Conservation (phyloP, 2,113 vertebrate genomes). For the Python bivittatus region DNA sequence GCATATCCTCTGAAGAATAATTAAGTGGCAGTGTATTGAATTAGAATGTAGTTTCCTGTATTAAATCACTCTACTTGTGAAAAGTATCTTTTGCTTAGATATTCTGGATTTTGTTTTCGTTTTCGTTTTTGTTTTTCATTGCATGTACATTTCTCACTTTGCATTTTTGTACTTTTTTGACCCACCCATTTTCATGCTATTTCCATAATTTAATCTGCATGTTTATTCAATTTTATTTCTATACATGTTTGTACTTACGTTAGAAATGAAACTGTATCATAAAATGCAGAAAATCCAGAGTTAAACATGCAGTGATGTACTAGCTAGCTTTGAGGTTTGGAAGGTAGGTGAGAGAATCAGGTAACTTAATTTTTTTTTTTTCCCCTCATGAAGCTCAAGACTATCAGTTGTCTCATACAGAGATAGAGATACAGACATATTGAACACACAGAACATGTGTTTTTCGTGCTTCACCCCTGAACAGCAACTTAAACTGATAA, state of each 20-base stretch:
- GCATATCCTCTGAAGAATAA: too few species aligned
- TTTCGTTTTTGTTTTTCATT: neutral
- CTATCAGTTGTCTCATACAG: neutral
- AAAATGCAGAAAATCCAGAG: neutral
- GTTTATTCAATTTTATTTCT: neutral
- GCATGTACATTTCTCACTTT: neutral
- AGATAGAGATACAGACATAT: neutral
- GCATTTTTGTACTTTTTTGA: neutral
- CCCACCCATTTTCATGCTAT: neutral
- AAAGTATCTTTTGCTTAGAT: neutral
- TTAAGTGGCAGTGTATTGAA: neutral
- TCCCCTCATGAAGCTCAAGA: neutral
- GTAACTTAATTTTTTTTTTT: neutral
- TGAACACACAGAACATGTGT: neutral
- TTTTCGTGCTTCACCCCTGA: neutral
- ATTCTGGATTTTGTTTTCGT: neutral
- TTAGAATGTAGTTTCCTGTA: neutral
- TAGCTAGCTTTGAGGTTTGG: neutral
- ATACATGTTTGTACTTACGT: neutral
- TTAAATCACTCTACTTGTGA: neutral
- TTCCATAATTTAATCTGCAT: neutral
- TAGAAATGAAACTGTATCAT: neutral
- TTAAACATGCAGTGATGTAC: neutral
- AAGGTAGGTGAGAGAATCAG: neutral
- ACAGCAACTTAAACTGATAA: neutral